Evolutionary conservation across 2,797 vertebrate genomes (phyloP).

Genomic region (Acanthurus lineatus): DNA sequence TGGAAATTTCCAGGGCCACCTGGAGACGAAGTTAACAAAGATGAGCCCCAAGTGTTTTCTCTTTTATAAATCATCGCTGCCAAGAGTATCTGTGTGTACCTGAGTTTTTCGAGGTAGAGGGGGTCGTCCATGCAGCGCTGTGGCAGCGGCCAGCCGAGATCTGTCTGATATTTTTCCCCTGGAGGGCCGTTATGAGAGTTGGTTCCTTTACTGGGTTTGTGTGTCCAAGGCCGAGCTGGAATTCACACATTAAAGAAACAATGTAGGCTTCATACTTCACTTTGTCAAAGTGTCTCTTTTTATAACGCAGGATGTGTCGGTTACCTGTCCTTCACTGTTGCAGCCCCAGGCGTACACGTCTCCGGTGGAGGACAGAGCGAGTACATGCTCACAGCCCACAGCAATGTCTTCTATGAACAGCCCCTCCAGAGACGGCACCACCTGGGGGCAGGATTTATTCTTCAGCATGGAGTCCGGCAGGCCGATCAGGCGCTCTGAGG

Average conservation of each 20-base stretch:
- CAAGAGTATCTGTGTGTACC: conserved; percentile 67
- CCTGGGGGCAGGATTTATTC: conserved; percentile 86
- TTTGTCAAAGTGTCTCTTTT: not conserved
- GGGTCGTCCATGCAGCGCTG: conserved; percentile 88
- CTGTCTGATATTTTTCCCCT: conserved; percentile 86
- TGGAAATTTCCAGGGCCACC: conserved; percentile 80
- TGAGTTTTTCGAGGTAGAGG: conserved; percentile 83
- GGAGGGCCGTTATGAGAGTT: conserved; percentile 80
- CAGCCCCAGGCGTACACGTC: conserved; percentile 89
- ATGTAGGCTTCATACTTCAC: not conserved
- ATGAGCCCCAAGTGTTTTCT: not conserved
- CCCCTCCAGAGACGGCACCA: conserved; percentile 86
- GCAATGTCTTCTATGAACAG: conserved; percentile 87
- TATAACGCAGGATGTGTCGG: not conserved
- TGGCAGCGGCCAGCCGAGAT: conserved; percentile 89
- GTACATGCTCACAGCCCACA: conserved; percentile 87
- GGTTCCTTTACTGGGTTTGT: conserved; percentile 86
- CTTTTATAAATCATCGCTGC: not conserved
- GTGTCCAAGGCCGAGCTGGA: conserved; percentile 88
- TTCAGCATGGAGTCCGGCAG: conserved; percentile 88
- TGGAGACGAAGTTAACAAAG: conserved; percentile 45
- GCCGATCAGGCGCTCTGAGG: conserved; percentile 86
- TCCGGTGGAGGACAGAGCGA: conserved; percentile 85
- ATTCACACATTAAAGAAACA: conserved; percentile 28
- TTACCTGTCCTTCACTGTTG: conserved; percentile 89